These are phyloP conservation scores for Hylaeus volcanicus DNA, from an alignment of 1,140 invertebrate species.

Conservation along the genomic window DNA sequence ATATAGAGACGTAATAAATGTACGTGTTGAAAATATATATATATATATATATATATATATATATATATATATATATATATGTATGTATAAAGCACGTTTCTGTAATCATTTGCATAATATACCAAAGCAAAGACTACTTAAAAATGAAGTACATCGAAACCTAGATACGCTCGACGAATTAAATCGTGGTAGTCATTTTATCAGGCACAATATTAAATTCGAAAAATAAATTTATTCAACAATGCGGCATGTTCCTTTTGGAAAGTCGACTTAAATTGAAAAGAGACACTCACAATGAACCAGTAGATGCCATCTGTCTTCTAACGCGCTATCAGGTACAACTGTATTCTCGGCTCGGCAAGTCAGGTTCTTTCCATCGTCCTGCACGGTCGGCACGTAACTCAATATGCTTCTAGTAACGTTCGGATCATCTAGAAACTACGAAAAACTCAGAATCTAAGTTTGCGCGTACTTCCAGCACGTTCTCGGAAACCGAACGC, in stretches of 20 bases:
- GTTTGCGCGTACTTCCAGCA: not conserved
- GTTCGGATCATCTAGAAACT: slow-evolving; percentile 71
- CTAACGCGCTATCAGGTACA: slow-evolving; percentile 77
- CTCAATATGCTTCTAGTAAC: slow-evolving; percentile 73
- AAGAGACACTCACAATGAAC: slow-evolving; percentile 80
- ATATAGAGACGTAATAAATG: not conserved
- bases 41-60: too few relatives aligned
- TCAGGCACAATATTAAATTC: too few relatives aligned
- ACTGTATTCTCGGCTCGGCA: slow-evolving; percentile 85
- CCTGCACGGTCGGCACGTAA: slow-evolving; percentile 84
- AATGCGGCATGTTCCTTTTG: too few relatives aligned
- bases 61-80: too few relatives aligned
- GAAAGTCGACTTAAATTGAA: not conserved
- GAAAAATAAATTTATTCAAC: too few relatives aligned
- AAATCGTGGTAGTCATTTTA: too few relatives aligned
- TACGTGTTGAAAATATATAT: not conserved
- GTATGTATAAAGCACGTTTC: too few relatives aligned
- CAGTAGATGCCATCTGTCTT: slow-evolving; percentile 79
- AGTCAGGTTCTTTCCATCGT: slow-evolving; percentile 85
- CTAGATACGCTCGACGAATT: not conserved
- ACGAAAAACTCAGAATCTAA: slow-evolving; percentile 62
- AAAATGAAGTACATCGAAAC: not conserved
- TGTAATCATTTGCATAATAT: too few relatives aligned
- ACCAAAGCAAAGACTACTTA: too few relatives aligned
- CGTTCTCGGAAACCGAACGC: not conserved